Evolutionary conservation across 2,888 invertebrate genomes (phyloP), one percentile per base, ranked within the genome.

Genomic region (Epicampocera succincta): DNA sequence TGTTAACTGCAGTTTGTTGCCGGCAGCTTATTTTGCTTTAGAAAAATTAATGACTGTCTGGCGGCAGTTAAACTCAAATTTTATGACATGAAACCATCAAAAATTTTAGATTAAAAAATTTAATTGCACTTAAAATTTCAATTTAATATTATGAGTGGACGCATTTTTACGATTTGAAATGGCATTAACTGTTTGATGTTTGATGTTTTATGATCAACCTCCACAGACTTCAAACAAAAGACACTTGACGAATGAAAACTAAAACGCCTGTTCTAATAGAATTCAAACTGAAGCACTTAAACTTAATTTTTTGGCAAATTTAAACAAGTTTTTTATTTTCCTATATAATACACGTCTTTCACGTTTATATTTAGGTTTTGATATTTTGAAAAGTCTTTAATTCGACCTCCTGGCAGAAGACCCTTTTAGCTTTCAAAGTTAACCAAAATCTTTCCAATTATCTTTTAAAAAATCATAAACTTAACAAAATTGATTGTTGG

Each of bases 401-500:
- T 21, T 21, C 15, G 15, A 33, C 25, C 15, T 48, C 12, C 19
- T 58, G 13, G 6, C 9, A 33, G 33, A 5, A 56, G 29, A 74
- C 52, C 38, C 40, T 48, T 33, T 40, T 65, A 56, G 40, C 40
- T 17, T 33, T 46, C 25, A 40, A 19, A 52, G n/a, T 52, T 25
- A 66, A 44, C 46, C 63, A 52, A 80, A 54, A 72, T 66, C 71
- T 76, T 68, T 75, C 76, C 80, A 71, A 81, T 77, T 81, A 73
- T 73, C 73, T 74, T 68, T 73, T 44, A 56, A 69, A 71, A 81
- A 69, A 77, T 77, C 77, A 73, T 78, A 81, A 77, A 81, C 73
- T 68, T 77, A 65, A 33, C 65, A 69, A 74, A 77, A 73, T 69
- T 81, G 72, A 77, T 69, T 77, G 77, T 77, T 68, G 58, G 81